These are phyloP conservation scores for Oceanites oceanicus DNA, from an alignment of 2,113 vertebrate species.

Conservation along the genomic window DNA sequence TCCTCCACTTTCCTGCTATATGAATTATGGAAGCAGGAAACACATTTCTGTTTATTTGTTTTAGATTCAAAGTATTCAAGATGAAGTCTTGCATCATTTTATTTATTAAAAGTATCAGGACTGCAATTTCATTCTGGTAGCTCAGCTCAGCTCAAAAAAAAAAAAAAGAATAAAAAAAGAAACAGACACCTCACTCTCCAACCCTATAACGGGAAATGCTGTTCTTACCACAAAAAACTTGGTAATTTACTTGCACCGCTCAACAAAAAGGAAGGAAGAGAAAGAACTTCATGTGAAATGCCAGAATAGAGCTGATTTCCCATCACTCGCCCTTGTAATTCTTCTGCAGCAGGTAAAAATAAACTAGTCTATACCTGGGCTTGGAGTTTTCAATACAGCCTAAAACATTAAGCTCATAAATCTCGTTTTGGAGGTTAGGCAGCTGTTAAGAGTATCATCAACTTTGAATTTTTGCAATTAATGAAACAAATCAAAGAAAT, in stretches of 20 bases:
- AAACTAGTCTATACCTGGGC: slow-evolving; percentile 27
- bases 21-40: background rate
- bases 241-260: background rate
- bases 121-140: background rate
- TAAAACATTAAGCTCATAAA: background rate
- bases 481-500: background rate
- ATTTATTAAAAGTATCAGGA: slow-evolving; percentile 2
- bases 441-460: background rate
- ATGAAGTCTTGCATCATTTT: background rate
- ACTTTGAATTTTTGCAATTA: background rate
- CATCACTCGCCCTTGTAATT: background rate
- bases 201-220: background rate
- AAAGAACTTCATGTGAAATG: background rate
- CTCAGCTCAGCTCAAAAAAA: background rate
- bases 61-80: background rate
- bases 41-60: background rate
- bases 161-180: background rate
- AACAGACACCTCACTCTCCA: background rate
- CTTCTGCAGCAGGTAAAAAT: slow-evolving; percentile 21
- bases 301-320: slow-evolving; percentile 16
- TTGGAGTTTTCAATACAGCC: background rate
- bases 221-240: background rate
- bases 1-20: background rate
- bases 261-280: background rate
- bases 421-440: background rate